phyloP scores from a whole-genome alignment of 2,888 invertebrate species.

The Machimus atricapillus region DNA sequence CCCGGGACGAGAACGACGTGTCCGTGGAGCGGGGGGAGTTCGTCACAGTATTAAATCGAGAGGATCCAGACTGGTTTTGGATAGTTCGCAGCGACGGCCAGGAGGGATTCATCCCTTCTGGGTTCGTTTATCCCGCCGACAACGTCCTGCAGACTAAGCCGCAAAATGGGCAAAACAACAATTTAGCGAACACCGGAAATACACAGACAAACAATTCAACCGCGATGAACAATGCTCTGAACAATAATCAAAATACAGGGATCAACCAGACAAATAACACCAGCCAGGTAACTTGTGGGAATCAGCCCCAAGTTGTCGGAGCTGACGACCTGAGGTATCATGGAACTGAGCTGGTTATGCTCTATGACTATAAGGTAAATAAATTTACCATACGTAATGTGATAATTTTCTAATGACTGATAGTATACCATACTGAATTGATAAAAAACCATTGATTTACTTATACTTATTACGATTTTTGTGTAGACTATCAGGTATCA shows the following conservation, averaged over 20 bases:
- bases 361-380: conserved; percentile 88
- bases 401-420: background rate
- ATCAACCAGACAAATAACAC: background rate
- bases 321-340: conserved; percentile 78
- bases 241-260: conserved; percentile 48
- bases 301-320: conserved; percentile 56
- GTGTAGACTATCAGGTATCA: too few species aligned
- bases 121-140: conserved; percentile 91
- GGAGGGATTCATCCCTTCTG: conserved; percentile 94
- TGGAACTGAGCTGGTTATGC: conserved; percentile 91
- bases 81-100: conserved; percentile 90
- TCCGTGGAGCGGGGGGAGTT: conserved; percentile 93
- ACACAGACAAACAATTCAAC: conserved; percentile 47
- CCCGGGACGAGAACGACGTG: conserved; percentile 92
- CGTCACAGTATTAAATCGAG: conserved; percentile 93
- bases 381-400: background rate
- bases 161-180: conserved; percentile 48
- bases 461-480: too few species aligned
- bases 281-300: conserved; percentile 43
- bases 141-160: conserved; percentile 69
- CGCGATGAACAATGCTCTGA: conserved; percentile 18
- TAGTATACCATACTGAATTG: background rate
- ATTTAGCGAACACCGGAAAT: conserved; percentile 49
- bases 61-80: conserved; percentile 98
- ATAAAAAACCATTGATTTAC: too few species aligned